A percentile compares a stretch with the other conserved stretches of the same genome.
Conservation (phyloP, 1,140 invertebrate genomes). For the Caenorhabditis inopinata region DNA sequence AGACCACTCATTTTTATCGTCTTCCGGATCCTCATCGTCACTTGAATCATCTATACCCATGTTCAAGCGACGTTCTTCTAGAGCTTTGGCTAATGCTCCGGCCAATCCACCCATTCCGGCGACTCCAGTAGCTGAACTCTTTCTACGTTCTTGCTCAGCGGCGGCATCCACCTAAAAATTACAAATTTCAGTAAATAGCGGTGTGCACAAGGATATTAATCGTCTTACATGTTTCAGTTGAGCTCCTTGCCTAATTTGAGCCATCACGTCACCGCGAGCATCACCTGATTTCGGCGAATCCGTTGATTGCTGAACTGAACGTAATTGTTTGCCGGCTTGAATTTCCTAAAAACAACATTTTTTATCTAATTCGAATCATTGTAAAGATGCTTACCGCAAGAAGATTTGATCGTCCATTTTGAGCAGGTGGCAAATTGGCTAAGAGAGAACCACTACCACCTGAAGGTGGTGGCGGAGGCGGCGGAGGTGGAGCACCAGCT, state of each 20-base stretch:
- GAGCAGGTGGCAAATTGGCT: neutral
- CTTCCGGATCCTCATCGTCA: conserved; percentile 45
- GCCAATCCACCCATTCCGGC: conserved; percentile 47
- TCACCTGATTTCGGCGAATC: neutral
- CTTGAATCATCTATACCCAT: conserved; percentile 48
- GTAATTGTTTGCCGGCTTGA: conserved; percentile 44
- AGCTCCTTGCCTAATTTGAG: conserved; percentile 49
- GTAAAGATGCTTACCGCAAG: conserved; percentile 11
- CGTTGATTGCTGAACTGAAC: neutral
- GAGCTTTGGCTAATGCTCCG: conserved; percentile 48
- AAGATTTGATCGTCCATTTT: conserved; percentile 37
- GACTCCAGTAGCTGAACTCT: neutral
- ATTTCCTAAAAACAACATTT: conserved; percentile 28
- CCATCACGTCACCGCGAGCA: conserved; percentile 49
- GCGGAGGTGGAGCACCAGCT: conserved; percentile 19
- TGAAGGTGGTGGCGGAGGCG: conserved; percentile 34
- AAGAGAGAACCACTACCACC: neutral
- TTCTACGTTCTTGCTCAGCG: conserved; percentile 48
- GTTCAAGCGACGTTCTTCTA: conserved; percentile 49
- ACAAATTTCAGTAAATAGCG: neutral
- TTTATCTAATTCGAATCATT: neutral
- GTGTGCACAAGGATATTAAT: neutral
- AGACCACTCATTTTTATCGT: conserved; percentile 46
- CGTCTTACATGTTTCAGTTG: conserved; percentile 47
- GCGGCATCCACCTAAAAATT: neutral